Conservation (phyloP, 2,888 invertebrate genomes). For the Synanthedon andrenaeformis region DNA sequence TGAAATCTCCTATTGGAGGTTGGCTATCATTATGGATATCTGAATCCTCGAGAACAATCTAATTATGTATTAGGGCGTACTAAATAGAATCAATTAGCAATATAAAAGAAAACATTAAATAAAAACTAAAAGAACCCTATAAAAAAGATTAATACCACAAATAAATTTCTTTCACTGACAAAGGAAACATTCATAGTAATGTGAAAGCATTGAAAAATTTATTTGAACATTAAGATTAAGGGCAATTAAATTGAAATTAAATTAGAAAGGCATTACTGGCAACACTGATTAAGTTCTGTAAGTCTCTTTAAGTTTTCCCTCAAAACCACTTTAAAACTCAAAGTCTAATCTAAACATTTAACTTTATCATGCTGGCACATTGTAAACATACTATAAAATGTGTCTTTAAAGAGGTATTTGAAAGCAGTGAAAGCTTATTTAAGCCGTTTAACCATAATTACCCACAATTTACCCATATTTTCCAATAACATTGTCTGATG, state of each 20-base stretch:
- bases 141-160: too few relatives aligned
- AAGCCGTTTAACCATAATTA: conserved; percentile 23
- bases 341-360: conserved; percentile 23
- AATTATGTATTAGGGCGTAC: too few relatives aligned
- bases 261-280: neutral
- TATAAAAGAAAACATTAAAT: too few relatives aligned
- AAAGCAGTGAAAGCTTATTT: conserved; percentile 40
- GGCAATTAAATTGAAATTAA: neutral
- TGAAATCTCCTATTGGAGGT: too few relatives aligned
- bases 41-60: too few relatives aligned
- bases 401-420: conserved; percentile 22
- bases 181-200: neutral
- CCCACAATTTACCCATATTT: conserved; percentile 31
- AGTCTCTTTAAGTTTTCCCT: neutral
- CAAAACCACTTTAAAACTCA: conserved; percentile 12
- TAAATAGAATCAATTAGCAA: too few relatives aligned
- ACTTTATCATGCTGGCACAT: conserved; percentile 25
- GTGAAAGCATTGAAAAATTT: neutral
- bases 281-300: neutral
- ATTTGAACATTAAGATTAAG: neutral
- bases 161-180: too few relatives aligned
- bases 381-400: conserved; percentile 23
- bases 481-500: conserved; percentile 20
- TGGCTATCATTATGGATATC: too few relatives aligned
- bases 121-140: too few relatives aligned